Conservation (phyloP, 1,140 invertebrate genomes). For the honey bee (Apis mellifera) region DNA sequence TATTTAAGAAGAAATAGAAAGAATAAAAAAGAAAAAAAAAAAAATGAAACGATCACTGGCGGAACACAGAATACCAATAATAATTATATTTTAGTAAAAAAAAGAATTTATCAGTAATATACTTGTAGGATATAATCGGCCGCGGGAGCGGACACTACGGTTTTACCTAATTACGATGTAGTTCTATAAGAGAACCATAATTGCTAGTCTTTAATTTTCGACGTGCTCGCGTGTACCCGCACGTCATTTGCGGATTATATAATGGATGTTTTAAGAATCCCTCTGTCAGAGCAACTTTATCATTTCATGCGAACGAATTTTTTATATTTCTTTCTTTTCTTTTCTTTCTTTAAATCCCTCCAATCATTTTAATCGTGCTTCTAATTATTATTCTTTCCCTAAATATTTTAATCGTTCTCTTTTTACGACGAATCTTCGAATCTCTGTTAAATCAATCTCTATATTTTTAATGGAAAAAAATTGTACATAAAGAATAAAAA, state of each 20-base stretch:
- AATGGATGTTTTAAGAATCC: conserved; percentile 27
- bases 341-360: too few species aligned
- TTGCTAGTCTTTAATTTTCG: conserved; percentile 73
- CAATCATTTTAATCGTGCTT: too few species aligned
- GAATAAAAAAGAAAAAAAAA: neutral
- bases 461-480: neutral
- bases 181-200: conserved; percentile 64
- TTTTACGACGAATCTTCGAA: neutral
- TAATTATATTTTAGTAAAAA: conserved; percentile 67
- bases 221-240: conserved; percentile 51
- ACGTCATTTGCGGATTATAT: conserved; percentile 32
- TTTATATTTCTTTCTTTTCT: neutral
- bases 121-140: conserved; percentile 49
- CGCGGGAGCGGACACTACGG: conserved; percentile 23
- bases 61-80: conserved; percentile 56
- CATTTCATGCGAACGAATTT: neutral
- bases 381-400: too few species aligned
- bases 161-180: conserved; percentile 67
- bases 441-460: neutral
- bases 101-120: conserved; percentile 62
- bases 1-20: neutral
- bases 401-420: too few species aligned
- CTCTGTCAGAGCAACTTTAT: neutral
- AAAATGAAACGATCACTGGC: conserved; percentile 36
- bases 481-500: too few species aligned